Evolutionary conservation across 2,113 vertebrate genomes (phyloP), one percentile per base, ranked within the genome.

Genomic region (Etia nguti): DNA sequence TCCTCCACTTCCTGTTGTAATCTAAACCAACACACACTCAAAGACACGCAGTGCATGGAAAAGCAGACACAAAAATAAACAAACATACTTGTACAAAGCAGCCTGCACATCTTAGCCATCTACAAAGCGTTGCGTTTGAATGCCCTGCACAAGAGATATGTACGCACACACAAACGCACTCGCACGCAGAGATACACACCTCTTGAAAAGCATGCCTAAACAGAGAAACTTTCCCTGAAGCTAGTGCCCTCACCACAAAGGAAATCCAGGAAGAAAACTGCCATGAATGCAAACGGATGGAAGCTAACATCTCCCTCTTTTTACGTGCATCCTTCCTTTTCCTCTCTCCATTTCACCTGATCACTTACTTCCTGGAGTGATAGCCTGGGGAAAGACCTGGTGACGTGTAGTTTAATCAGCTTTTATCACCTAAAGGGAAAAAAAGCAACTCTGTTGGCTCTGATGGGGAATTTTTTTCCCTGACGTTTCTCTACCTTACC

Each of bases 321-420:
- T 68, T 65, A 73, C 20, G 1, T 85, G 48, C 80, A 83, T 83
- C 70, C 85, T 93, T 93, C 87, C 90, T 80, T 84, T 92, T 82
- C 81, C 88, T 89, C 82, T 84, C 59, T 80, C 83, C 38, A 52
- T 68, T 85, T 88, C 85, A 87, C 87, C 54, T 48, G 59, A 89
- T 90, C 88, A 52, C 77, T 62, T 38, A 65, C 83, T 92, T 93
- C 88, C 89, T 92, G 84, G 56, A 89, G 87, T 56, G 48, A 82
- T 26, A 55, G 85, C 90, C 85, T 86, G 26, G 11, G 68, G 77
- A 34, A n/a, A 79, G 56, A 79, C 38, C 50, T 56, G 43, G 22
- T 73, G 81, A 81, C 82, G 46, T 89, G 81, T 54, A 24, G 85
- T 86, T 75, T 65, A 86, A 92, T 90, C 26, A 92, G 86, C 83